Conservation (phyloP, 2,113 vertebrate genomes). For the Dasyprocta punctata region DNA sequence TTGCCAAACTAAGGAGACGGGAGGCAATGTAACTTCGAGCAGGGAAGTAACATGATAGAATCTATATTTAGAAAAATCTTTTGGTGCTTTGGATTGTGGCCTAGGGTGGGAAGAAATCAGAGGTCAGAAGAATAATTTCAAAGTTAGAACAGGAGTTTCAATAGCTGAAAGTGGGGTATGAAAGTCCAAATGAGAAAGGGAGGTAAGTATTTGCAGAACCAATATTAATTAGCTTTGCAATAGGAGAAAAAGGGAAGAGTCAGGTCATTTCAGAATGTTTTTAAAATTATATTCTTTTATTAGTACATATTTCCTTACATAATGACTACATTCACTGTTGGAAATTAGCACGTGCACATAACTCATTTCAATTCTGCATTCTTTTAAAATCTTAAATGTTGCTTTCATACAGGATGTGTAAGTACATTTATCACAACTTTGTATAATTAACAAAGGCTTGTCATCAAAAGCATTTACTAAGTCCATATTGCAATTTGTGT, state of each 20-base stretch:
- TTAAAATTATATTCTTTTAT: background rate
- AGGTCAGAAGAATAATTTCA: background rate
- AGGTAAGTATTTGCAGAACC: background rate
- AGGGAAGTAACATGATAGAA: background rate
- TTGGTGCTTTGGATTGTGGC: background rate
- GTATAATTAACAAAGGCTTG: slow-evolving; percentile 12
- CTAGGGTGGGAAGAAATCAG: background rate
- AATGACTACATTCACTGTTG: background rate
- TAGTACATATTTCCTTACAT: background rate
- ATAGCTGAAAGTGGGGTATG: background rate
- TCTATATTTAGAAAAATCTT: background rate
- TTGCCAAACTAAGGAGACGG: background rate
- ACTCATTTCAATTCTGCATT: background rate
- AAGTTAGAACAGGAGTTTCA: background rate
- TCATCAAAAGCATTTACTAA: slow-evolving; percentile 37
- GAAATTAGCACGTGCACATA: background rate
- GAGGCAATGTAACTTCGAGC: background rate
- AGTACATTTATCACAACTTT: background rate
- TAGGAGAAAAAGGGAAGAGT: background rate
- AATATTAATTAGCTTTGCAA: background rate
- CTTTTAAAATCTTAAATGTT: background rate
- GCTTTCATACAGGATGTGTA: background rate
- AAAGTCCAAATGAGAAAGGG: slow-evolving; percentile 9
- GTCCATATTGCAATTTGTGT: background rate
- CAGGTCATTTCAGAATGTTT: background rate